Percentiles rank a stretch among this genome's conserved stretches.
Evolutionary conservation across 2,888 invertebrate genomes (phyloP).

Genomic region (Sarcophaga caerulescens): DNA sequence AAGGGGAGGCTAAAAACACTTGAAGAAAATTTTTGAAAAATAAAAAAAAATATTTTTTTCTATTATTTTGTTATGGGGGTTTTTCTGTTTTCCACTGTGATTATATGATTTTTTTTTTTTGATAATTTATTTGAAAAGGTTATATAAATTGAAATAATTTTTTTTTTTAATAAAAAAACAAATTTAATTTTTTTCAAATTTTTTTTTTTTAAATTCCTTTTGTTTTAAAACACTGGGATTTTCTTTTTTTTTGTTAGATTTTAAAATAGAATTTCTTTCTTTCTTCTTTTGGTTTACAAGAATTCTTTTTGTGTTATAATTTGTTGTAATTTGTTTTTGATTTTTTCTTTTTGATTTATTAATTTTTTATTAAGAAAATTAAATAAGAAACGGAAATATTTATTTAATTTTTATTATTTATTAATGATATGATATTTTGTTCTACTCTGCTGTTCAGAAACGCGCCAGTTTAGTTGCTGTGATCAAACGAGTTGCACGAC

Average conservation of each 20-base stretch:
- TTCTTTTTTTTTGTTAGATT: too few species aligned
- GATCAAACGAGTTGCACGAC: slow-evolving; percentile 57
- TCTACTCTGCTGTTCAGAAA: slow-evolving; percentile 36
- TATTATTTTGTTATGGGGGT: not conserved
- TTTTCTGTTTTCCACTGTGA: not conserved
- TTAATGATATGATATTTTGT: slow-evolving; percentile 38
- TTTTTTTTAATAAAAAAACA: too few species aligned
- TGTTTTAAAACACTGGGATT: too few species aligned
- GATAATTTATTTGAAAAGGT: not conserved
- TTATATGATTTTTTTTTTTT: not conserved
- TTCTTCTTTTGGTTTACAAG: not conserved
- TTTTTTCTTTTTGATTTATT: slow-evolving; percentile 15
- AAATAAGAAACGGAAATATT: not conserved
- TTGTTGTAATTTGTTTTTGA: not conserved
- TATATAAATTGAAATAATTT: not conserved
- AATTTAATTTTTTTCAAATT: not conserved
- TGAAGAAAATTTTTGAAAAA: not conserved
- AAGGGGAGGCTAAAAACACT: too few species aligned
- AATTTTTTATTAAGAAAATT: not conserved
- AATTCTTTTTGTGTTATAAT: not conserved
- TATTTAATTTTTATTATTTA: slow-evolving; percentile 40
- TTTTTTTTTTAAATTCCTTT: too few species aligned
- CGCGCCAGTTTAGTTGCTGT: slow-evolving; percentile 51
- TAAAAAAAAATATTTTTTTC: not conserved
- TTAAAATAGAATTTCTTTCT: not conserved